phyloP scores from a whole-genome alignment of 2,888 invertebrate species.

The Scaptomyza tumidula region DNA sequence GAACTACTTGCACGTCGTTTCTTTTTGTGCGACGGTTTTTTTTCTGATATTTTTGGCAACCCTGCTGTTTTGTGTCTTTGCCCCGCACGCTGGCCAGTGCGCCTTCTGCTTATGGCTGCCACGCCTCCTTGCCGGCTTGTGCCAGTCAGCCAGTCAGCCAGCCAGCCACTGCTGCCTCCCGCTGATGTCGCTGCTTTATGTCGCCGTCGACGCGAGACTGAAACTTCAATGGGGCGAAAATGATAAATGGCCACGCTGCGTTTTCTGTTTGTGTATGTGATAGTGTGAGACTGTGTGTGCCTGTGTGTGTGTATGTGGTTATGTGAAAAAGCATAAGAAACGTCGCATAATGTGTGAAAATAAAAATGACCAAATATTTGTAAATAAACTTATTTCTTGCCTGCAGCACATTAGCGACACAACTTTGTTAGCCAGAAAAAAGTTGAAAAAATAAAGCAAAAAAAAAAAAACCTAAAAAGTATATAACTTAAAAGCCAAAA shows the following conservation, averaged over 20 bases:
- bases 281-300: conserved; percentile 9
- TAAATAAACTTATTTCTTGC: conserved; percentile 45
- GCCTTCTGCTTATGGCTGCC: conserved; percentile 59
- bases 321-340: conserved; percentile 21
- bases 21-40: conserved; percentile 67
- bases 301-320: conserved; percentile 17
- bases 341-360: conserved; percentile 66
- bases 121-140: conserved; percentile 28
- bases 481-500: not conserved
- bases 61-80: conserved; percentile 77
- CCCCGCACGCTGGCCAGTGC: conserved; percentile 41
- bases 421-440: conserved; percentile 33
- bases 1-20: conserved; percentile 75
- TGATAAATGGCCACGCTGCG: conserved; percentile 76
- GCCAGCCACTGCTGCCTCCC: conserved; percentile 41
- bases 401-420: conserved; percentile 46
- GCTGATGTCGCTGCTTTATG: conserved; percentile 72
- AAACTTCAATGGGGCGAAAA: conserved; percentile 80
- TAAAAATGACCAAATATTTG: conserved; percentile 68
- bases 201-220: conserved; percentile 70
- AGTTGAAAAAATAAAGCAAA: conserved; percentile 1
- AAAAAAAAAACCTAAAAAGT: not conserved
- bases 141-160: not conserved
- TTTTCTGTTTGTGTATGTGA: conserved; percentile 40
- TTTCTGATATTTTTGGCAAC: conserved; percentile 61